Conservation (phyloP, 2,888 invertebrate genomes). For the Diabrotica balteata region DNA sequence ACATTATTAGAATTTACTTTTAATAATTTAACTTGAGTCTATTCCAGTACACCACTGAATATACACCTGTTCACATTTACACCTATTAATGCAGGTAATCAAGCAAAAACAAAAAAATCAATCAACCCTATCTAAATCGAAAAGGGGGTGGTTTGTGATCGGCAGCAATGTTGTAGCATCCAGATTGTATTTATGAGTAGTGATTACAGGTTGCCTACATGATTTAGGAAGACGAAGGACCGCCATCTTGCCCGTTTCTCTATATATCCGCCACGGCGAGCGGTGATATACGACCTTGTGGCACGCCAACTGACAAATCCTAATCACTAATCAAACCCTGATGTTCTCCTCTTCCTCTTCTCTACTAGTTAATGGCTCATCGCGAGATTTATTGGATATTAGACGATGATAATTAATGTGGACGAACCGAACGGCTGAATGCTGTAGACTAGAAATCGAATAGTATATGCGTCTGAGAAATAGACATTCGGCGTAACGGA, state of each 20-base stretch:
- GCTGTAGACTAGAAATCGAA: not conserved
- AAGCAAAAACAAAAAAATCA: slow-evolving; percentile 14
- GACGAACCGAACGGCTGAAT: slow-evolving; percentile 2
- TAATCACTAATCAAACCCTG: slow-evolving; percentile 48
- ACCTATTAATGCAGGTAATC: not conserved
- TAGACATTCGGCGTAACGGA: too few species aligned
- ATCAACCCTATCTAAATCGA: slow-evolving; percentile 25
- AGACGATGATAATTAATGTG: slow-evolving; percentile 25
- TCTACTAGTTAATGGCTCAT: slow-evolving; percentile 32
- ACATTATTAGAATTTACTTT: too few species aligned
- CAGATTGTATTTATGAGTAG: slow-evolving; percentile 49
- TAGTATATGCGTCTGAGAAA: not conserved
- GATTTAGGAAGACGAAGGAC: slow-evolving; percentile 49
- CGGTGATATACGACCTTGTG: slow-evolving; percentile 48
- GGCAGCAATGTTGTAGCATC: slow-evolving; percentile 36
- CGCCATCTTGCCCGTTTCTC: slow-evolving; percentile 45
- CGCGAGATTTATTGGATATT: slow-evolving; percentile 35
- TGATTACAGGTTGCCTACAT: slow-evolving; percentile 50
- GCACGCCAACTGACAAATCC: slow-evolving; percentile 51
- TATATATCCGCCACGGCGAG: slow-evolving; percentile 14
- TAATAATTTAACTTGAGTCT: too few species aligned
- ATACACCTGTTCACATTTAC: too few species aligned
- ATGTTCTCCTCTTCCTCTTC: slow-evolving; percentile 17
- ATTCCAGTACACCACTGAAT: too few species aligned
- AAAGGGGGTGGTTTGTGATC: slow-evolving; percentile 31